Percentiles rank a stretch among this genome's conserved stretches.
Conservation (phyloP, 92 coral and sea anemone species). For the Nematostella vectensis region DNA sequence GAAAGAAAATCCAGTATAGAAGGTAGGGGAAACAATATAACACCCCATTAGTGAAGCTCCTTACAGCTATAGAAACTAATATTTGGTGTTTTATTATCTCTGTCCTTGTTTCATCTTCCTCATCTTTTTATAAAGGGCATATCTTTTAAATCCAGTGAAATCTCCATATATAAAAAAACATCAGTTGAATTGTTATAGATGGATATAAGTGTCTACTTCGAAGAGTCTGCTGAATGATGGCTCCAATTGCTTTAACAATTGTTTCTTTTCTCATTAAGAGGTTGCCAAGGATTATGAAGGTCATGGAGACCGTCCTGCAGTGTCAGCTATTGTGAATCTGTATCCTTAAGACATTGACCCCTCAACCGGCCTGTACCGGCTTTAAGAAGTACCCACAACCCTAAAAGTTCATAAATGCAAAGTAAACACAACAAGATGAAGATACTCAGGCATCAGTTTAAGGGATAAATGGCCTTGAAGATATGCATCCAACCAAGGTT, state of each 20-base stretch:
- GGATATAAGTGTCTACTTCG: not conserved
- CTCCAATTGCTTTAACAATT: not conserved
- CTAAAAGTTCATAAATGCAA: too few species aligned
- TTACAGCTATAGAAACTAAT: not conserved
- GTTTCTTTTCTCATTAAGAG: not conserved
- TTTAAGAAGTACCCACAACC: too few species aligned
- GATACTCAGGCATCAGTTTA: too few species aligned
- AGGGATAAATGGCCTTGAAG: too few species aligned
- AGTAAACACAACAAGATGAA: too few species aligned
- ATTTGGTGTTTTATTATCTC: too few species aligned
- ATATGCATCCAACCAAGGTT: too few species aligned
- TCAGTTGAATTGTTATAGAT: not conserved
- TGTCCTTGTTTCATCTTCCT: not conserved
- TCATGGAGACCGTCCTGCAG: constrained; percentile 31
- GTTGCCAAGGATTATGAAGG: not conserved
- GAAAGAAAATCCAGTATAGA: constrained; percentile 53
- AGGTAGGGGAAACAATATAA: constrained; percentile 27
- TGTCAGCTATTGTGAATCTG: constrained; percentile 50
- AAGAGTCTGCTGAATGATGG: not conserved
- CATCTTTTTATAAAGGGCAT: too few species aligned
- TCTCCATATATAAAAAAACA: too few species aligned
- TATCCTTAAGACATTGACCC: constrained; percentile 76
- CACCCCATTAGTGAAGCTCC: not conserved
- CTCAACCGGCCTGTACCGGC: too few species aligned
- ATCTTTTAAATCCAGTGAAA: too few species aligned